Percentiles rank a stretch among this genome's conserved stretches.
Evolutionary conservation across 2,113 vertebrate genomes (phyloP).

Genomic region (Tachysurus fulvidraco): DNA sequence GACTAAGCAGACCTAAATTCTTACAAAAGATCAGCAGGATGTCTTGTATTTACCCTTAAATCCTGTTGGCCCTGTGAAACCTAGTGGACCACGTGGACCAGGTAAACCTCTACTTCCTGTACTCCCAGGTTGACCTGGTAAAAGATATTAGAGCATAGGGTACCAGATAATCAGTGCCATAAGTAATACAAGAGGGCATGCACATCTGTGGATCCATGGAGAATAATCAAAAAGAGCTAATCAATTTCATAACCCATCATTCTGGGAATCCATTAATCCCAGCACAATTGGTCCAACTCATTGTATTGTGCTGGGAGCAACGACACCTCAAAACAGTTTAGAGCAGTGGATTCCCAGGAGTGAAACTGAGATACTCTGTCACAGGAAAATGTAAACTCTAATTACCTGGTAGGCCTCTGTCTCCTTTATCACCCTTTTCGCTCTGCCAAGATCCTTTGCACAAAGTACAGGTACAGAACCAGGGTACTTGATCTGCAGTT

Average conservation of each 20-base stretch:
- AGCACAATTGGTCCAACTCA: neutral
- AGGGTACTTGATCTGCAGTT: slow-evolving; percentile 58
- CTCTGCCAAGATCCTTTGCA: slow-evolving; percentile 61
- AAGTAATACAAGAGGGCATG: neutral
- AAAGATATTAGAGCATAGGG: neutral
- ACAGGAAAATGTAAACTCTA: neutral
- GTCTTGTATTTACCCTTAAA: slow-evolving; percentile 65
- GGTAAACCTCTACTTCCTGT: slow-evolving; percentile 62
- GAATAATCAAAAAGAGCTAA: neutral
- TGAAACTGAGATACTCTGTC: neutral
- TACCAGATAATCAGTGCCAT: neutral
- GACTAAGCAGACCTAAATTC: neutral
- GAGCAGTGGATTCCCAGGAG: neutral
- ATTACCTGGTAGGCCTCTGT: slow-evolving; percentile 67
- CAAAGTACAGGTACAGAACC: slow-evolving; percentile 65
- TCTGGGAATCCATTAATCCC: neutral
- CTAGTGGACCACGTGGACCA: slow-evolving; percentile 64
- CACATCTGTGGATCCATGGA: neutral
- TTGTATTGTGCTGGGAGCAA: neutral
- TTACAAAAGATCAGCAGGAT: neutral
- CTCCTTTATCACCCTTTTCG: slow-evolving; percentile 70
- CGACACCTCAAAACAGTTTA: neutral
- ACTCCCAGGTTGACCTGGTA: slow-evolving; percentile 66
- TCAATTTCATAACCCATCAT: neutral
- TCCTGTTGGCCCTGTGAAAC: slow-evolving; percentile 65